Conservation (phyloP, 2,113 vertebrate genomes). For the Zosterops hypoxanthus region DNA sequence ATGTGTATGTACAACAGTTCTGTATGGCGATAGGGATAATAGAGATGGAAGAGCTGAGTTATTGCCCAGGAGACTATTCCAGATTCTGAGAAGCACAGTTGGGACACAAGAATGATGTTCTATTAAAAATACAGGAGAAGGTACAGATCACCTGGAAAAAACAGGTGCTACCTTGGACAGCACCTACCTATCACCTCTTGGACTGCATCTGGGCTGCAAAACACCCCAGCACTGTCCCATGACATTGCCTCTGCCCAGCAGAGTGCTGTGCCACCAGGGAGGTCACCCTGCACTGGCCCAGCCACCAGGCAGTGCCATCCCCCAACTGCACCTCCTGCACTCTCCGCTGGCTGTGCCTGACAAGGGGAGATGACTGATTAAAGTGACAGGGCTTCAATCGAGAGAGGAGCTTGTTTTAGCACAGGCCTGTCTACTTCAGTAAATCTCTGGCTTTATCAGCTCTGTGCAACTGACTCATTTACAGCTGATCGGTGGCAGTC, state of each 20-base stretch:
- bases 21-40: neutral
- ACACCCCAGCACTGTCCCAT: rapidly evolving
- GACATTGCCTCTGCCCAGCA: neutral
- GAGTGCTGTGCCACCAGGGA: neutral
- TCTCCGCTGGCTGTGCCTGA: slow-evolving; percentile 37
- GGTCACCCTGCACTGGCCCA: rapidly evolving
- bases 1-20: neutral
- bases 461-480: slow-evolving; percentile 70
- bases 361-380: slow-evolving; percentile 48
- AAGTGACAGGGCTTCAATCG: slow-evolving; percentile 60
- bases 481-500: slow-evolving; percentile 57
- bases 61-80: neutral
- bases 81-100: neutral
- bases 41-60: neutral
- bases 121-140: slow-evolving; percentile 19
- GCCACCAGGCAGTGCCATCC: neutral
- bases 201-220: neutral
- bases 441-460: slow-evolving; percentile 76
- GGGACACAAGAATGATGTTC: neutral
- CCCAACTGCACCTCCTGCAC: slow-evolving; percentile 21
- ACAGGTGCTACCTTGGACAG: neutral
- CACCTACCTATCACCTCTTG: neutral
- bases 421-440: slow-evolving; percentile 66
- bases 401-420: slow-evolving; percentile 61
- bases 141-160: neutral